A percentile compares a stretch with the other conserved stretches of the same genome.
These are phyloP conservation scores for Leptinotarsa texana DNA, from an alignment of 1,140 invertebrate species.

Conservation along the genomic window DNA sequence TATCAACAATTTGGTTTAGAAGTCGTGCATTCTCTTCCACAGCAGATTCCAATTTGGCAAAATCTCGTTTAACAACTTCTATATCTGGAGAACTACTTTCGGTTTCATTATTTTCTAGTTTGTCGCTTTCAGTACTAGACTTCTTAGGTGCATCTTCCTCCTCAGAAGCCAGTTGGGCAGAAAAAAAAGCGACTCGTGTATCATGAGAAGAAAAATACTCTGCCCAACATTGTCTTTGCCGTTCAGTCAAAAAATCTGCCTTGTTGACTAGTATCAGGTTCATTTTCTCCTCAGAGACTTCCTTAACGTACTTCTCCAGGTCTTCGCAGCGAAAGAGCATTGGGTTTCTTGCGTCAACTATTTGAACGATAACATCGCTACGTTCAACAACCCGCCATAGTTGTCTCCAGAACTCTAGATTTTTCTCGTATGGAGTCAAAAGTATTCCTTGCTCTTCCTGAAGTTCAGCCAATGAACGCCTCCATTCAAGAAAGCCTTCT, in stretches of 20 bases:
- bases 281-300: slow-evolving; percentile 76
- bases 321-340: slow-evolving; percentile 92
- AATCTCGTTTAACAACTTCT: slow-evolving; percentile 41
- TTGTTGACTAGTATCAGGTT: slow-evolving; percentile 94
- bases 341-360: slow-evolving; percentile 97
- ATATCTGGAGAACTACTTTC: slow-evolving; percentile 36
- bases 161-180: slow-evolving; percentile 66
- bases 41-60: slow-evolving; percentile 48
- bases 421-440: slow-evolving; percentile 97
- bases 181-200: slow-evolving; percentile 82
- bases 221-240: slow-evolving; percentile 84
- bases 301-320: slow-evolving; percentile 90
- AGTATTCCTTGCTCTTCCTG: slow-evolving; percentile 81
- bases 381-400: slow-evolving; percentile 97
- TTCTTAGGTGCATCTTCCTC: slow-evolving; percentile 36
- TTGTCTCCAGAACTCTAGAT: slow-evolving; percentile 98
- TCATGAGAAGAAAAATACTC: slow-evolving; percentile 78
- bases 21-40: slow-evolving; percentile 57
- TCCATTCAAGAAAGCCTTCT: slow-evolving; percentile 86
- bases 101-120: neutral
- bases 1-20: slow-evolving; percentile 56
- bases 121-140: slow-evolving; percentile 51
- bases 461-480: slow-evolving; percentile 75
- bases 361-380: slow-evolving; percentile 93
- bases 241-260: slow-evolving; percentile 86